These are phyloP conservation scores for Cryptotis parvus DNA, from an alignment of 2,113 vertebrate species.

Conservation along the genomic window DNA sequence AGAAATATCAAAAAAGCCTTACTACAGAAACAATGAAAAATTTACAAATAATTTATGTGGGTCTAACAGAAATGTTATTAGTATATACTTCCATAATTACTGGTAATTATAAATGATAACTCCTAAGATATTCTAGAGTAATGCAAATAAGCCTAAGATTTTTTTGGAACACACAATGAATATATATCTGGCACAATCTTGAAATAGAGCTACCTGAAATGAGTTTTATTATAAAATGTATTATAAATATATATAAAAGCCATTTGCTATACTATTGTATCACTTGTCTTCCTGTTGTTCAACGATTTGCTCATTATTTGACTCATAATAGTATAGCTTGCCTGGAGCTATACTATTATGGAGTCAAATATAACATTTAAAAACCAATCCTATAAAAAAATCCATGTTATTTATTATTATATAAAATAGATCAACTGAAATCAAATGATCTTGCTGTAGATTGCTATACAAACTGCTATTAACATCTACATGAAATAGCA, in stretches of 20 bases:
- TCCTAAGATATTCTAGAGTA: slow-evolving; percentile 39
- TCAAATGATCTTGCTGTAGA: background rate
- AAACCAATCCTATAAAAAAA: slow-evolving; percentile 31
- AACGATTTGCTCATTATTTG: no score
- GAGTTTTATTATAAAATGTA: slow-evolving; percentile 53
- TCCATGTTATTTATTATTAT: background rate
- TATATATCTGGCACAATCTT: background rate
- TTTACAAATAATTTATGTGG: background rate
- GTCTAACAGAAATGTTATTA: slow-evolving; percentile 46
- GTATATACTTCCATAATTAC: slow-evolving; percentile 44
- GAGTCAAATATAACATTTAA: slow-evolving; percentile 46
- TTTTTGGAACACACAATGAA: slow-evolving; percentile 52
- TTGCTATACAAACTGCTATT: slow-evolving; percentile 2
- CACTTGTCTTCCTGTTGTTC: no score
- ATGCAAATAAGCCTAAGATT: slow-evolving; percentile 16
- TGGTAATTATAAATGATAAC: slow-evolving; percentile 28
- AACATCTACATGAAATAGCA: slow-evolving; percentile 10
- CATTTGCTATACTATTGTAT: slow-evolving; percentile 9
- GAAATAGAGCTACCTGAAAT: slow-evolving; percentile 44
- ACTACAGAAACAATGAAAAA: background rate
- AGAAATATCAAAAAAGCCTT: slow-evolving; percentile 40
- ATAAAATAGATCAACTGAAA: slow-evolving; percentile 14
- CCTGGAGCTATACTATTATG: no score
- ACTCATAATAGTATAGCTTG: no score
- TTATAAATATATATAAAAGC: background rate